These are phyloP conservation scores for Dermochelys coriacea DNA, from an alignment of 2,797 vertebrate species.

Conservation along the genomic window DNA sequence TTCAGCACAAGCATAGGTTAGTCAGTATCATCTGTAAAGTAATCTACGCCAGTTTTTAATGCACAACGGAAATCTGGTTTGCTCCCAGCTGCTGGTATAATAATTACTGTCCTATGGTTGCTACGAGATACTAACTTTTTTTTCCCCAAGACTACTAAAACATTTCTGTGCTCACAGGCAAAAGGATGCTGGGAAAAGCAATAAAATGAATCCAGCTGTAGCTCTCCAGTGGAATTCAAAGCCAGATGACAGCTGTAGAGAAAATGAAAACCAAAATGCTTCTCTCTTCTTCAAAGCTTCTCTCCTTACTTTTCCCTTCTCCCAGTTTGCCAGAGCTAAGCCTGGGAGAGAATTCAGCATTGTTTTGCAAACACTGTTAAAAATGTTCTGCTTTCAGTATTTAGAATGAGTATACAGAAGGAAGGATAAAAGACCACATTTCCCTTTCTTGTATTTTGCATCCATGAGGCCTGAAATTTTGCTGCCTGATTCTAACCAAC, in stretches of 20 bases:
- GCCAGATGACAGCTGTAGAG: constrained; percentile 91
- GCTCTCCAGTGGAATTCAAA: constrained; percentile 89
- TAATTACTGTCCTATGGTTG: constrained; percentile 95
- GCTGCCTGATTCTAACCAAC: constrained; percentile 47
- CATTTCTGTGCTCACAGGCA: constrained; percentile 83
- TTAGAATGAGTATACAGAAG: constrained; percentile 80
- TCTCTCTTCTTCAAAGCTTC: constrained; percentile 83
- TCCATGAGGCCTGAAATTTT: constrained; percentile 61
- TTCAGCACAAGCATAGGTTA: constrained; percentile 86
- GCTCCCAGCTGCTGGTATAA: constrained; percentile 93
- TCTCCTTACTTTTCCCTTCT: constrained; percentile 60
- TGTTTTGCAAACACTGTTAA: constrained; percentile 70
- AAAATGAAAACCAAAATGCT: constrained; percentile 91
- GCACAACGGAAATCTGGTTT: constrained; percentile 94
- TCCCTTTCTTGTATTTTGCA: constrained; percentile 67
- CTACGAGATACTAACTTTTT: constrained; percentile 91
- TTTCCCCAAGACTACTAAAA: constrained; percentile 83
- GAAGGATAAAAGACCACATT: constrained; percentile 78
- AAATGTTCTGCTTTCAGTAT: constrained; percentile 65
- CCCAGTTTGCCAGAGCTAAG: constrained; percentile 62
- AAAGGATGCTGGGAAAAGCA: constrained; percentile 90
- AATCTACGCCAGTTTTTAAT: constrained; percentile 92
- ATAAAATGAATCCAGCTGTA: constrained; percentile 95
- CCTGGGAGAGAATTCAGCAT: constrained; percentile 61
- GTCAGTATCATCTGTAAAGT: constrained; percentile 89